Percentiles rank a stretch among this genome's conserved stretches.
Conservation (phyloP, 2,797 vertebrate species). For the Gymnoscopelus braueri region DNA sequence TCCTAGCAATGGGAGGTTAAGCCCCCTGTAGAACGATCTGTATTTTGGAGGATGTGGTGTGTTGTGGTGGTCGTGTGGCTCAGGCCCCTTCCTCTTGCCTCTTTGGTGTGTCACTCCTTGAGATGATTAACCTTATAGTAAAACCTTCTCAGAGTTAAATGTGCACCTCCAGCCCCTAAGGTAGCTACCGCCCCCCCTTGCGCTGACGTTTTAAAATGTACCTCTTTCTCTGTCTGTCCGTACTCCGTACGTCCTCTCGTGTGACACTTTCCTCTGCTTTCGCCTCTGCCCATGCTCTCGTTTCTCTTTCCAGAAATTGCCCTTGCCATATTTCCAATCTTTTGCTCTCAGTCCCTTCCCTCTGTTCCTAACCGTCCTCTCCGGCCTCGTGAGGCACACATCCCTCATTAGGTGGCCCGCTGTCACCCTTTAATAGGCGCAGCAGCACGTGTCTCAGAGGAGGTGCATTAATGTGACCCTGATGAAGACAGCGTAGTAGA, state of each 20-base stretch:
- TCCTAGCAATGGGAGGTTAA: constrained; percentile 24
- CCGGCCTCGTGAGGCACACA: not conserved
- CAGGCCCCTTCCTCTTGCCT: no score
- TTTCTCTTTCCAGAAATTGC: not conserved
- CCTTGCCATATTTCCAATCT: not conserved
- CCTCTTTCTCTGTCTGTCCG: constrained; percentile 12
- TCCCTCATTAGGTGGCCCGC: constrained; percentile 30
- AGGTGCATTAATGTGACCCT: constrained; percentile 22
- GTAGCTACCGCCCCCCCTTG: constrained; percentile 3
- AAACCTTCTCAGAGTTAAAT: no score
- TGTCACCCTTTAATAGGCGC: constrained; percentile 21
- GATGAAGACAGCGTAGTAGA: constrained; percentile 37
- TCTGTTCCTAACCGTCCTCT: not conserved
- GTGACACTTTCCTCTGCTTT: constrained; percentile 1
- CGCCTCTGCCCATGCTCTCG: not conserved
- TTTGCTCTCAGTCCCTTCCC: not conserved
- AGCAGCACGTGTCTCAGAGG: constrained; percentile 19
- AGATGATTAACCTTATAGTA: no score
- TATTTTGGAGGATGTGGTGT: constrained; percentile 19
- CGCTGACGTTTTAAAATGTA: not conserved
- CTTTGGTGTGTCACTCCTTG: no score
- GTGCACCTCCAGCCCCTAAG: no score
- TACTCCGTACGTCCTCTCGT: not conserved
- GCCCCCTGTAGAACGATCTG: constrained; percentile 29
- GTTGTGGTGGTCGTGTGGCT: not conserved